Evolutionary conservation across 2,888 invertebrate species (phyloP).

Genomic region (Lasioglossum pauxillum): DNA sequence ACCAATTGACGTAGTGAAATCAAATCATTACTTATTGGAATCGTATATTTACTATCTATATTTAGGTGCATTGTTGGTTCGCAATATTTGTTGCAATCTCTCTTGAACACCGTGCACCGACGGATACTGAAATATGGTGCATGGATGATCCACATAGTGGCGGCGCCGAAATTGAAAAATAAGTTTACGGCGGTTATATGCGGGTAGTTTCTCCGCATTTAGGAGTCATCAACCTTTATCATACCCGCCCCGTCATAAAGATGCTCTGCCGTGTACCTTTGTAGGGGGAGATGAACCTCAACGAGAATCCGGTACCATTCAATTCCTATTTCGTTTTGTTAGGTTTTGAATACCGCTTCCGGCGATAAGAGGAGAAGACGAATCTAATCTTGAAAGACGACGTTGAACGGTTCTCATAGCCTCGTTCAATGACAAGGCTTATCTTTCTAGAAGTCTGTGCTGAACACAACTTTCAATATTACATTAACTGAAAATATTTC

Average conservation of each 20-base stretch:
- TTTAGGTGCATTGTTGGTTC: neutral
- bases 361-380: constrained; percentile 47
- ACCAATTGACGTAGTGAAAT: neutral
- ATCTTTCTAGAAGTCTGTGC: neutral
- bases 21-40: neutral
- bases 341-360: constrained; percentile 48
- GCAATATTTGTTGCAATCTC: neutral
- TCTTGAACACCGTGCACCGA: neutral
- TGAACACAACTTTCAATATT: neutral
- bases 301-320: constrained; percentile 35
- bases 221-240: constrained; percentile 67
- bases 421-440: constrained; percentile 30
- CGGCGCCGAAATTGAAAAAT: constrained; percentile 69
- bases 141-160: neutral
- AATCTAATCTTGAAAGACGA: constrained; percentile 52
- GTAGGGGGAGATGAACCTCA: constrained; percentile 31
- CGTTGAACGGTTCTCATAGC: constrained; percentile 10
- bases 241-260: constrained; percentile 58
- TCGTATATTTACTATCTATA: neutral
- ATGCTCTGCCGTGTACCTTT: constrained; percentile 34
- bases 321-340: constrained; percentile 45
- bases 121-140: neutral
- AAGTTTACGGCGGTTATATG: constrained; percentile 62
- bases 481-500: neutral
- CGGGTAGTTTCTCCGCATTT: constrained; percentile 48